Evolutionary conservation across 2,888 invertebrate species (phyloP).

Genomic region (Nycteola revayana): DNA sequence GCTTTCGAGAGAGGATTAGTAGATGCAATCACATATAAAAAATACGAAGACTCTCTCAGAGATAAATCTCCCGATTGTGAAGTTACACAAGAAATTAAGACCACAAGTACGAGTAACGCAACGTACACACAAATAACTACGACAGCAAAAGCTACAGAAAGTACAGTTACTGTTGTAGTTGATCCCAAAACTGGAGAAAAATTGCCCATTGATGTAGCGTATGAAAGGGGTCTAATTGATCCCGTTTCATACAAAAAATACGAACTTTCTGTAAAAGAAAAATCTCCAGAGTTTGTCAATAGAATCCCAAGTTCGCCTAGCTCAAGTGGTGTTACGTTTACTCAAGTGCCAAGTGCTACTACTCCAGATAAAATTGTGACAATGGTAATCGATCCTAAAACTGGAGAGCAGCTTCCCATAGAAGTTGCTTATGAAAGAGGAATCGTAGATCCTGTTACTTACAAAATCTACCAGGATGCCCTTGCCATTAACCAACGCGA

Average conservation of each 20-base stretch:
- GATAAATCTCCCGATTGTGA: constrained; percentile 56
- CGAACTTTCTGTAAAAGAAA: constrained; percentile 58
- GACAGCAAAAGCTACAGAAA: constrained; percentile 36
- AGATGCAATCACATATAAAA: constrained; percentile 77
- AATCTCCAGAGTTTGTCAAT: constrained; percentile 39
- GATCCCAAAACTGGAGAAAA: constrained; percentile 91
- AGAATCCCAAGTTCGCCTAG: constrained; percentile 26
- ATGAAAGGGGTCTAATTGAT: constrained; percentile 83
- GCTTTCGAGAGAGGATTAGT: constrained; percentile 90
- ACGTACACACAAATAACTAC: constrained; percentile 43
- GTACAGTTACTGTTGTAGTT: constrained; percentile 75
- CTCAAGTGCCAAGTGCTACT: constrained; percentile 28
- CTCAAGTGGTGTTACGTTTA: constrained; percentile 33
- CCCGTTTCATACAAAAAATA: constrained; percentile 62
- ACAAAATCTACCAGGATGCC: constrained; percentile 39
- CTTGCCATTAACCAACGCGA: constrained; percentile 24
- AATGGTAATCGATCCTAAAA: constrained; percentile 84
- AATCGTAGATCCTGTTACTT: constrained; percentile 46
- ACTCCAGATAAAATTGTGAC: constrained; percentile 37
- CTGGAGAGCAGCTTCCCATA: constrained; percentile 87
- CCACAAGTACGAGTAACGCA: constrained; percentile 36
- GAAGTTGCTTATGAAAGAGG: constrained; percentile 85
- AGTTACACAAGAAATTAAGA: constrained; percentile 33
- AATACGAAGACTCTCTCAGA: constrained; percentile 73
- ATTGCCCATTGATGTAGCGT: constrained; percentile 88